phyloP scores from a whole-genome alignment of 2,888 invertebrate genomes.

The Synergus gifuensis region DNA sequence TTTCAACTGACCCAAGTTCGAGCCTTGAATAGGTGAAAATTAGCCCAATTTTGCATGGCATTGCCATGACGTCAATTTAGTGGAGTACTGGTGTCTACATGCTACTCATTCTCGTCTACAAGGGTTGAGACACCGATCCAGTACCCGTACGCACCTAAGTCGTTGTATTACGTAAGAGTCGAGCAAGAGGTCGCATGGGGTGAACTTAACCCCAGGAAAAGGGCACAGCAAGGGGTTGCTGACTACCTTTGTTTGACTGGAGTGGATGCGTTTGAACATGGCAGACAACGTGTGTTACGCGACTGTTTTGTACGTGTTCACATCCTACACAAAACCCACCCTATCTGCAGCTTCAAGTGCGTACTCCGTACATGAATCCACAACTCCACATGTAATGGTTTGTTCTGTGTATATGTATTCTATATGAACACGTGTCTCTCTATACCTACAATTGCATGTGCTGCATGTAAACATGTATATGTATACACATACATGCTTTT shows the following conservation, averaged over 20 bases:
- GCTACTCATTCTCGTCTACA: slow-evolving; percentile 30
- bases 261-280: slow-evolving; percentile 56
- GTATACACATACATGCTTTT: neutral
- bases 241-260: slow-evolving; percentile 54
- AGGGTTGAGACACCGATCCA: slow-evolving; percentile 50
- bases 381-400: neutral
- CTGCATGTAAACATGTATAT: neutral
- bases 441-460: no score
- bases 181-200: slow-evolving; percentile 61
- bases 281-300: slow-evolving; percentile 47
- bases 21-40: neutral
- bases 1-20: no score
- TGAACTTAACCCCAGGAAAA: slow-evolving; percentile 53
- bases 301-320: slow-evolving; percentile 51
- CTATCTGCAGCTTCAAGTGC: slow-evolving; percentile 48
- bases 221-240: slow-evolving; percentile 55
- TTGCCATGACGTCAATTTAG: slow-evolving; percentile 31
- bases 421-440: neutral
- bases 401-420: neutral
- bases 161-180: slow-evolving; percentile 58
- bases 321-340: slow-evolving; percentile 46
- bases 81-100: slow-evolving; percentile 38
- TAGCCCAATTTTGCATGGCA: neutral
- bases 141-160: slow-evolving; percentile 52
- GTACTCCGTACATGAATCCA: neutral